A percentile compares a stretch with the other conserved stretches of the same genome.
Evolutionary conservation across 2,113 vertebrate genomes (phyloP).

Genomic region (Recurvirostra avosetta): DNA sequence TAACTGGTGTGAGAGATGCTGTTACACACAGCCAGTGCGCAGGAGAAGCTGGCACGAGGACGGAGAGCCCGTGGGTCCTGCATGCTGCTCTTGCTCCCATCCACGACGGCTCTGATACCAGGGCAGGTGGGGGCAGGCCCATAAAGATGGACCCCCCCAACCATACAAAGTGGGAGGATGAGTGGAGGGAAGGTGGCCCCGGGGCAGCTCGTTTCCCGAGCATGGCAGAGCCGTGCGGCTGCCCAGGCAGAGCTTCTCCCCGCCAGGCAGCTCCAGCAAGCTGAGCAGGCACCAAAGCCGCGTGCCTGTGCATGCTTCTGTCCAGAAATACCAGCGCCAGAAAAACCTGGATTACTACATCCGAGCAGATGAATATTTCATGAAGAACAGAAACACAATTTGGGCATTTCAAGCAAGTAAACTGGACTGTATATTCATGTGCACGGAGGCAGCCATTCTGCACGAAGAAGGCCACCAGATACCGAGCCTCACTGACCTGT

Average conservation of each 20-base stretch:
- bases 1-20: background rate
- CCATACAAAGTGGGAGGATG: background rate
- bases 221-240: background rate
- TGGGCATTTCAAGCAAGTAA: background rate
- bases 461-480: background rate
- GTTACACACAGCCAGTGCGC: background rate
- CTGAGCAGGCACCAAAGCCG: background rate
- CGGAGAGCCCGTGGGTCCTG: accelerated
- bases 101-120: background rate
- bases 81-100: background rate
- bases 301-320: accelerated
- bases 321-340: background rate
- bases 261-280: background rate
- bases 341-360: background rate
- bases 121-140: background rate
- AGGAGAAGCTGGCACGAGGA: background rate
- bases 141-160: background rate
- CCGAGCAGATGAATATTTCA: background rate
- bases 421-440: background rate
- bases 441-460: accelerated
- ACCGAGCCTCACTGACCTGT: background rate
- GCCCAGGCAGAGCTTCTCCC: background rate
- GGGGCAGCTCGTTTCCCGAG: background rate
- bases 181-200: background rate
- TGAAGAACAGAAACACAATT: background rate